phyloP scores from a whole-genome alignment of 2,888 invertebrate genomes.

The Camptogramma bilineatum region DNA sequence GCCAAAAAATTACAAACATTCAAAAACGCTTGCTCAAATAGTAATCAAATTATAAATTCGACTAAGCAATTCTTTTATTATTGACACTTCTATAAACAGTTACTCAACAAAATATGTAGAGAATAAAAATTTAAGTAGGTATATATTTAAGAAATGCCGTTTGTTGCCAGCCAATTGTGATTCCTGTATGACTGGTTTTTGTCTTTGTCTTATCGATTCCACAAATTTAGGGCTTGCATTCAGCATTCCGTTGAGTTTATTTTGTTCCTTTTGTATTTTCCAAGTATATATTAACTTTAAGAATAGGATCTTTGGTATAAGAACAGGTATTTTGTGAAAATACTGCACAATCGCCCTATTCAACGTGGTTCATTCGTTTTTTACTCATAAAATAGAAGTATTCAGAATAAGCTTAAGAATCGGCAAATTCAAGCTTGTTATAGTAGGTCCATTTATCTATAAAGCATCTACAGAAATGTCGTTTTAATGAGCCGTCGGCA shows the following conservation, averaged over 20 bases:
- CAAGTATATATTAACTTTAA: constrained; percentile 20
- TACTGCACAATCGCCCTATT: not conserved
- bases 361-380: not conserved
- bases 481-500: constrained; percentile 32
- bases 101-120: not conserved
- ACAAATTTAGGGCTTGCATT: constrained; percentile 49
- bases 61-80: not conserved
- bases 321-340: not conserved
- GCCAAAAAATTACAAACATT: constrained; percentile 8
- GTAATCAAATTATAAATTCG: not conserved
- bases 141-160: constrained; percentile 38
- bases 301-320: not conserved
- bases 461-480: constrained; percentile 30
- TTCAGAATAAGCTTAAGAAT: not conserved
- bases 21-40: not conserved
- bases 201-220: constrained; percentile 47
- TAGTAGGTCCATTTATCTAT: not conserved
- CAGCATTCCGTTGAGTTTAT: constrained; percentile 25
- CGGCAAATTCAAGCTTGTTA: not conserved
- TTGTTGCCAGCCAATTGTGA: constrained; percentile 48
- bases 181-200: constrained; percentile 58
- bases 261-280: constrained; percentile 22
- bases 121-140: constrained; percentile 14
- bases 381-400: not conserved
- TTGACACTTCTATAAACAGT: not conserved